Evolutionary conservation across 2,797 vertebrate species (phyloP).

Genomic region (Pangasius larnaudii): DNA sequence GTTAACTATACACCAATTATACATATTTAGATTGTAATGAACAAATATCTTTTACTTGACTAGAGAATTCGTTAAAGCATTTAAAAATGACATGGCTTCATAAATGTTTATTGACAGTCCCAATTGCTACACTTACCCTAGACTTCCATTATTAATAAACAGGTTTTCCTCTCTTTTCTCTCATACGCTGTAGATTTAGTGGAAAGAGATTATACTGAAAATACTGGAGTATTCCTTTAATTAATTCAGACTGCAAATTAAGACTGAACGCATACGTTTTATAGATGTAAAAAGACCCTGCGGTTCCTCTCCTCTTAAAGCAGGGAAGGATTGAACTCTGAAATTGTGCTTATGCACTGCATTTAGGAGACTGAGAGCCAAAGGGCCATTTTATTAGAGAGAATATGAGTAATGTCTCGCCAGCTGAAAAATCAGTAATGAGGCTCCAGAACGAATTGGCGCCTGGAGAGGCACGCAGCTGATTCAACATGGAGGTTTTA

Average conservation of each 20-base stretch:
- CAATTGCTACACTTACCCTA: neutral
- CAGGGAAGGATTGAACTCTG: constrained; percentile 17
- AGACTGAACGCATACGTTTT: neutral
- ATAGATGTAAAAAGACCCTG: neutral
- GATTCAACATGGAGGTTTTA: constrained; percentile 32
- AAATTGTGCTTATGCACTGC: constrained; percentile 29
- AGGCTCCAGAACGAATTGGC: constrained; percentile 29
- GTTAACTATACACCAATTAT: neutral
- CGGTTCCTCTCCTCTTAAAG: constrained; percentile 6
- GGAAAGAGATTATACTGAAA: neutral
- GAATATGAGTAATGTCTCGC: constrained; percentile 50
- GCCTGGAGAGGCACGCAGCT: constrained; percentile 15
- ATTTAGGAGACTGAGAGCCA: constrained; percentile 25
- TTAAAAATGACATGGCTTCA: neutral
- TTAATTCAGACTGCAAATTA: neutral
- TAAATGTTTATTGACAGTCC: neutral
- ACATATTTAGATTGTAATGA: neutral
- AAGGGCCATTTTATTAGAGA: constrained; percentile 52
- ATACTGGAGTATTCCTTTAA: neutral
- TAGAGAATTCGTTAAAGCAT: neutral
- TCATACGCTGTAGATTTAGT: neutral
- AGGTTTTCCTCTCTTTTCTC: neutral
- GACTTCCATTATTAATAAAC: neutral
- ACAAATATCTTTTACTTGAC: neutral
- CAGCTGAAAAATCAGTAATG: constrained; percentile 45